Evolutionary conservation across 2,888 invertebrate genomes (phyloP), one percentile per base, ranked within the genome.

Genomic region (Phymatocera aterrima): DNA sequence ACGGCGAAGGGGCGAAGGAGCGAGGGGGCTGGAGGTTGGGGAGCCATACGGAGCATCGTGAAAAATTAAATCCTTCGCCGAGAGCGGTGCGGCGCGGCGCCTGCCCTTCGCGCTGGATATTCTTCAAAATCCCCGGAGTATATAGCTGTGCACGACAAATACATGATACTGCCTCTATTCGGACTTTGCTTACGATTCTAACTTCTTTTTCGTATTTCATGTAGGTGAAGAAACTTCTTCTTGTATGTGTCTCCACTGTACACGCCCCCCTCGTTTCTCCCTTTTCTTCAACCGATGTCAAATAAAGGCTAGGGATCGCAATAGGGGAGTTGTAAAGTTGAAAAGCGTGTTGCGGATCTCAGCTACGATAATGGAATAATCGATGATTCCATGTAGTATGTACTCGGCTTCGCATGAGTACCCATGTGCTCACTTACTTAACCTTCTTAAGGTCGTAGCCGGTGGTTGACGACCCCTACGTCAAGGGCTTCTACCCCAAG

Each of bases 11-110:
- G 37, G 64, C 68, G 77, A 68, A 80, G 79, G 79, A 51, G 75
- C 57, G 78, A 64, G 75, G 74, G 74, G 51, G 51, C 57, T 70
- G 79, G 80, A 75, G 77, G 40, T 79, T 77, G 70, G 70, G 43
- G 72, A 51, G 51, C 48, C 72, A 72, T n/a, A n/a, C 72, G 34
- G 51, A 72, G 72, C 72, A 34, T 72, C 72, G 72, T 72, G 72
- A 72, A 72, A 72, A 72, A 72, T 72, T 72, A 51, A 72, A 72
- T 43, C 72, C 72, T 72, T 51, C 48, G 48, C 72, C 72, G 15
- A 28, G 48, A 72, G 72, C 48, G 43, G 21, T 51, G 72, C 28
- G 51, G 31, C n/a, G 18, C 40, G 6, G 1, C 37, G 10, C 40
- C 64, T 12, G 15, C 21, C 64, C 68, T 57, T 57, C 57, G 24